A percentile compares a stretch with the other conserved stretches of the same genome.
These are phyloP conservation scores for Garrulus glandarius DNA, from an alignment of 2,797 vertebrate genomes.

Conservation along the genomic window DNA sequence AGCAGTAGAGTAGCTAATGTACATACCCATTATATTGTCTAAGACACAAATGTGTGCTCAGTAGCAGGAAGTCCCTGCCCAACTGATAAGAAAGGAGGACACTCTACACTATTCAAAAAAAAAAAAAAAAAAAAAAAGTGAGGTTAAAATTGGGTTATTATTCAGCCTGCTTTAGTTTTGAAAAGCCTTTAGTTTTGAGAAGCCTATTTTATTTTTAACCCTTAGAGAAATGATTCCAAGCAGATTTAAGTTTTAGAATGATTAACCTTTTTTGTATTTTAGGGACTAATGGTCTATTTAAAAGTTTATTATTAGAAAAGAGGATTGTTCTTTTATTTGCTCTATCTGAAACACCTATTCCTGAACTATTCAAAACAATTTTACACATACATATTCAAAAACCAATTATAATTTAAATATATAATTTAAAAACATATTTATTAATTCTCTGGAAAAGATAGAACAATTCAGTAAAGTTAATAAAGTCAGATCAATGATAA, in stretches of 20 bases:
- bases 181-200: background rate
- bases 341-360: background rate
- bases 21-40: background rate
- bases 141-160: background rate
- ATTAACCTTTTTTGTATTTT: background rate
- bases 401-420: background rate
- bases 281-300: background rate
- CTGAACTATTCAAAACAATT: background rate
- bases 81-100: slow-evolving; percentile 44
- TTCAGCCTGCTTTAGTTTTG: background rate
- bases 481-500: background rate
- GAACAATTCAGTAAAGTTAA: background rate
- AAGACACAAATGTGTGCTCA: slow-evolving; percentile 11
- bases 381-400: background rate
- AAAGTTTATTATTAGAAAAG: background rate
- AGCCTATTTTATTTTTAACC: background rate
- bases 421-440: background rate
- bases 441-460: background rate
- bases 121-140: background rate
- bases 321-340: background rate
- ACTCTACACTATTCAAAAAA: background rate
- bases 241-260: background rate
- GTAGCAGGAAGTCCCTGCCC: slow-evolving; percentile 60
- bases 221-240: background rate
- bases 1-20: background rate